Conservation (phyloP, 2,888 invertebrate genomes). For the Pollenia angustigena region DNA sequence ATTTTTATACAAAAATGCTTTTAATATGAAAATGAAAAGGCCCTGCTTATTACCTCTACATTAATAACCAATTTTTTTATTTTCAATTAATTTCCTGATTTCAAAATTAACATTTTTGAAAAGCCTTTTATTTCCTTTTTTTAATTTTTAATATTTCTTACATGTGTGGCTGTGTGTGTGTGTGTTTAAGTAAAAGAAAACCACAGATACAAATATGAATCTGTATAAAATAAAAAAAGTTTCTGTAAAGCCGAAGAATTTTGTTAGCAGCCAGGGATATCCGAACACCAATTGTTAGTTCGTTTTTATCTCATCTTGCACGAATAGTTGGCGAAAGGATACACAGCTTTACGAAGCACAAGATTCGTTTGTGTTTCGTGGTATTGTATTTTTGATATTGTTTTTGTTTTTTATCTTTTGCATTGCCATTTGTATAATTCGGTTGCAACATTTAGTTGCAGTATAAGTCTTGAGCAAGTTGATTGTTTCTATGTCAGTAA, state of each 20-base stretch:
- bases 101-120: not conserved
- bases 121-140: conserved; percentile 18
- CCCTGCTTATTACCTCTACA: not conserved
- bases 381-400: conserved; percentile 31
- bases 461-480: conserved; percentile 69
- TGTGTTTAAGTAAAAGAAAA: not conserved
- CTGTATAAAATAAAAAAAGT: not conserved
- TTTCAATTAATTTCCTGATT: conserved; percentile 9
- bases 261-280: conserved; percentile 15
- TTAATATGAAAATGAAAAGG: not conserved
- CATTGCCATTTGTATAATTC: conserved; percentile 62
- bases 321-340: conserved; percentile 51
- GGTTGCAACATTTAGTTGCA: conserved; percentile 72
- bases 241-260: conserved; percentile 24
- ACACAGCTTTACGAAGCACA: conserved; percentile 41
- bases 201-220: conserved; percentile 2
- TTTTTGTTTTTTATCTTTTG: conserved; percentile 52
- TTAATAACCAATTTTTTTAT: not conserved
- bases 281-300: conserved; percentile 26
- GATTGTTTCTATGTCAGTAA: conserved; percentile 62
- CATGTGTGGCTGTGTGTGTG: not conserved
- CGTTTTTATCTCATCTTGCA: conserved; percentile 52
- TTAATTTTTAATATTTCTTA: not conserved
- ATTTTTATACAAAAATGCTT: not conserved
- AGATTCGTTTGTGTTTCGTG: conserved; percentile 48